Evolutionary conservation across 2,888 invertebrate genomes (phyloP), one percentile per base, ranked within the genome.

Genomic region (Brachynemurus nebulosus): DNA sequence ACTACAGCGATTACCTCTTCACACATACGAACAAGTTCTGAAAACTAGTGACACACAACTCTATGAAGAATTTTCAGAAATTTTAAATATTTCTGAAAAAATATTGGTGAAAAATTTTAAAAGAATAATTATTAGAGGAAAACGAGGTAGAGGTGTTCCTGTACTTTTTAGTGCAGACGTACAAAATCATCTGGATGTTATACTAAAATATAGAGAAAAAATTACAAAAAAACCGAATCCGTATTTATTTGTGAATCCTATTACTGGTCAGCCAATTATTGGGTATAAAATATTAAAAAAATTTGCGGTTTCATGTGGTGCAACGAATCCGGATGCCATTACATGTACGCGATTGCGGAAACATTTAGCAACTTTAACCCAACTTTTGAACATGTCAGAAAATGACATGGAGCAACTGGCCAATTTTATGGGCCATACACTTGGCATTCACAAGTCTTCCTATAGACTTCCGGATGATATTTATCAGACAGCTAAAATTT

Each of bases 101-200:
- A 42, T 36, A 20, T 12, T 42, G 14, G 36, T 36, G 36, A 34
- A 35, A 20, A 17, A 17, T 14, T 36, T 35, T 20, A 42, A 42
- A 42, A 17, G 37, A 36, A 37, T 43, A 14, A 18, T 43, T 35
- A 43, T 43, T 37, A 18, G 25, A 37, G 43, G 37, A 43, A 37
- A 43, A 36, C 16, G 42, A 25, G 34, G 34, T 42, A 30, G 34
- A 42, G 30, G 34, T n/a, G n/a, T n/a, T n/a, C 35, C 42, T 14
- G 6, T 42, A 9, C 35, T 42, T 19, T 42, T 42, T 42, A 30
- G 36, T 17, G 17, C 23, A 37, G 43, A 43, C 23, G 37, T 43
- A 12, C 37, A 43, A 43, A 25, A 43, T 19, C 19, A 37, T 36
- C 35, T 43, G n/a, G 14, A 43, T n/a, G 17, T 43, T 4, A 23